Percentiles rank a stretch among this genome's conserved stretches.
phyloP scores from a whole-genome alignment of 2,888 invertebrate species.

The Phyto melanocephala region DNA sequence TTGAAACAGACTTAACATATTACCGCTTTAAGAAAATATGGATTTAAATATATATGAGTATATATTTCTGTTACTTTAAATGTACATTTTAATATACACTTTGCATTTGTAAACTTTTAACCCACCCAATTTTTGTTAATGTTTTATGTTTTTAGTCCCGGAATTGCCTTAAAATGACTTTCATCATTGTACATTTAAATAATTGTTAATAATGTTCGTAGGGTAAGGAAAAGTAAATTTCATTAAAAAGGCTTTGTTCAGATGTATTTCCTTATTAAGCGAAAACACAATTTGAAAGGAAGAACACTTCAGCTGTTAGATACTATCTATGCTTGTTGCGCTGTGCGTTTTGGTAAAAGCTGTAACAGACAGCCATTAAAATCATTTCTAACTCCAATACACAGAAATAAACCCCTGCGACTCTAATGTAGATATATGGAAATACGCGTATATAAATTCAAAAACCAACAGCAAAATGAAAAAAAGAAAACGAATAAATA shows the following conservation, averaged over 20 bases:
- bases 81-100: not conserved
- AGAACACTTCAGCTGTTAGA: not conserved
- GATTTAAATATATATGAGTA: no score
- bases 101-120: constrained; percentile 3
- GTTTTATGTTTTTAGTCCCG: not conserved
- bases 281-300: constrained; percentile 19
- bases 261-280: constrained; percentile 6
- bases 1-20: not conserved
- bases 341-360: not conserved
- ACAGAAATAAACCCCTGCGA: no score
- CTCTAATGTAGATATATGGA: no score
- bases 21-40: not conserved
- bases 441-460: not conserved
- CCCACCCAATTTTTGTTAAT: not conserved
- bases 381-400: constrained; percentile 6
- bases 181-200: not conserved
- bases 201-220: not conserved
- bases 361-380: constrained; percentile 7
- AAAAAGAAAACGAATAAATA: not conserved
- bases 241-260: not conserved
- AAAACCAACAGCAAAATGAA: not conserved
- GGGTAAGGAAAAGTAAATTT: not conserved
- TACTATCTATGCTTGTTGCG: not conserved
- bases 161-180: not conserved
- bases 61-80: not conserved